Evolutionary conservation across 1,140 invertebrate genomes (phyloP).

Genomic region (Drosophila oshimai): DNA sequence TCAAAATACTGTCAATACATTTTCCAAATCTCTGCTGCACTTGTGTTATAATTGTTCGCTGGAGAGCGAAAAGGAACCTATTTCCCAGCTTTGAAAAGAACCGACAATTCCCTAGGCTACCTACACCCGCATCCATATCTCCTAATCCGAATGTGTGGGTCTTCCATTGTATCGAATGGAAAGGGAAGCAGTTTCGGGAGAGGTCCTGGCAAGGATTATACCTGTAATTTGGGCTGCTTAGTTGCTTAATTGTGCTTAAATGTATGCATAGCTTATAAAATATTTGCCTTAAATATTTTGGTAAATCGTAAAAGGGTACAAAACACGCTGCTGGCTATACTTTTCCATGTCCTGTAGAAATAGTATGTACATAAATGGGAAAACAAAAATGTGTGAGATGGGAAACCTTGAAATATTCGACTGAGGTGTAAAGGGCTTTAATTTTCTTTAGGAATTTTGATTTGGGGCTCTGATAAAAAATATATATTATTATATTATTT

Average conservation of each 20-base stretch:
- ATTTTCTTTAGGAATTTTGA: neutral
- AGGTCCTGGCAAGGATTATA: conserved; percentile 56
- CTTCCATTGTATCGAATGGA: conserved; percentile 1
- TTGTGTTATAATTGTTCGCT: conserved; percentile 58
- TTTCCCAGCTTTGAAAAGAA: conserved; percentile 48
- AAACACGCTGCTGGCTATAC: neutral
- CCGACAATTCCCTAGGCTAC: conserved; percentile 50
- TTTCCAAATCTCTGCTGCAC: conserved; percentile 44
- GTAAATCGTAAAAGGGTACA: conserved; percentile 68
- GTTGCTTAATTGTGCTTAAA: conserved; percentile 75
- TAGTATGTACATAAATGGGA: neutral
- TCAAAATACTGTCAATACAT: conserved; percentile 72
- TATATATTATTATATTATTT: neutral
- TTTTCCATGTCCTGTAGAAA: neutral
- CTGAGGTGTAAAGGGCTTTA: neutral
- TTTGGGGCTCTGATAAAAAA: neutral
- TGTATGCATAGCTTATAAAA: conserved; percentile 72
- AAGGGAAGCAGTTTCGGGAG: conserved; percentile 8
- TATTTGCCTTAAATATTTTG: conserved; percentile 79
- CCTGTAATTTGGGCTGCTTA: conserved; percentile 65
- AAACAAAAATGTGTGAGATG: neutral
- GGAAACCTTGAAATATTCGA: neutral
- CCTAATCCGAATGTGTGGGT: conserved; percentile 25
- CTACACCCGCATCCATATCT: conserved; percentile 24
- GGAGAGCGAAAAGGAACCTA: conserved; percentile 23